These are phyloP conservation scores for Perizoma flavofasciatum DNA, from an alignment of 2,888 invertebrate species.

Conservation along the genomic window DNA sequence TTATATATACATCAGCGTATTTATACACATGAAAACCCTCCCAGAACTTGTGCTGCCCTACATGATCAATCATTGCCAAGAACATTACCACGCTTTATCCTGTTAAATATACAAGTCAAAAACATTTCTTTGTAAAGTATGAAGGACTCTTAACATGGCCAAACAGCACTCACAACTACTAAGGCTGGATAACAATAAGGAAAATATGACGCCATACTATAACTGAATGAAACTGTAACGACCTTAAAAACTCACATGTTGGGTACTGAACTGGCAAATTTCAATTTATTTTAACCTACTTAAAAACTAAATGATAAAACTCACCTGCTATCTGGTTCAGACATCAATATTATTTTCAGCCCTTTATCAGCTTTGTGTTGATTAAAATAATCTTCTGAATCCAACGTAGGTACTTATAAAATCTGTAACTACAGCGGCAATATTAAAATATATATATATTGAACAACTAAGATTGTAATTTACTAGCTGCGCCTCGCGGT, in stretches of 20 bases:
- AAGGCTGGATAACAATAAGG: constrained; percentile 14
- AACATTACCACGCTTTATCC: constrained; percentile 4
- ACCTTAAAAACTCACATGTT: constrained; percentile 13
- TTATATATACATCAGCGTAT: too few relatives aligned
- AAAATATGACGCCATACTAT: constrained; percentile 14
- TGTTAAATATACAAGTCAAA: constrained; percentile 17
- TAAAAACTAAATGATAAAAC: background rate
- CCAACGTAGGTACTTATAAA: too few relatives aligned
- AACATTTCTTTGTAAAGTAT: constrained; percentile 19
- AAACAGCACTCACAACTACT: background rate
- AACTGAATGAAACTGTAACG: constrained; percentile 12
- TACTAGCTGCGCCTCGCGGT: too few relatives aligned
- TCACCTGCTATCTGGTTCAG: background rate
- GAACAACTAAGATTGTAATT: too few relatives aligned
- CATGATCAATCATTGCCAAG: too few relatives aligned
- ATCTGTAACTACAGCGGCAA: too few relatives aligned
- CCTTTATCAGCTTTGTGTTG: background rate
- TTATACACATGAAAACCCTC: too few relatives aligned
- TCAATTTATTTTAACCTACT: constrained; percentile 5
- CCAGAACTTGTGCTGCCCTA: too few relatives aligned
- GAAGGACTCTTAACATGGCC: constrained; percentile 18
- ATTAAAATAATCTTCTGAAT: too few relatives aligned
- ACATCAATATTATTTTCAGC: background rate
- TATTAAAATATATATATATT: too few relatives aligned
- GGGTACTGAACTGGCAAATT: background rate